Evolutionary conservation across 1,140 invertebrate species (phyloP), one percentile per base, ranked within the genome.

Genomic region (Luehdorfia chinensis): DNA sequence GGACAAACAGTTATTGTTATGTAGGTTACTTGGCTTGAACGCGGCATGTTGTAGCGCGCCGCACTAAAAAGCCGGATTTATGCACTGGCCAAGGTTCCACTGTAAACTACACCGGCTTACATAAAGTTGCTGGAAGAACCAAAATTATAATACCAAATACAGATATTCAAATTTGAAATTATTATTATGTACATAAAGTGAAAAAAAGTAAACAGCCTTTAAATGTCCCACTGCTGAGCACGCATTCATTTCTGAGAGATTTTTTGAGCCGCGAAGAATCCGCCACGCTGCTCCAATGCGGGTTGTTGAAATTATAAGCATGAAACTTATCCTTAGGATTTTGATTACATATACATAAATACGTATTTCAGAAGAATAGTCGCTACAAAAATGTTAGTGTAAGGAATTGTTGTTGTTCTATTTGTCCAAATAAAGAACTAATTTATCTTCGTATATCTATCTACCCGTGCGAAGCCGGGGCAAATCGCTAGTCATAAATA

Each of bases 61-160:
- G 31, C 21, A 52, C 39, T 66, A 62, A 66, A 66, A 30, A 32
- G 48, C 32, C 31, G 37, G 32, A 12, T 66, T 66, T 66, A 66
- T 66, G 62, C 50, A 50, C 53, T 47, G 43, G 47, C 47, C 53
- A 53, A 60, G 50, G 53, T 50, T 60, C 50, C 50, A 28, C 43
- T 43, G 43, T 34, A 37, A 30, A 23, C 34, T 19, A 52, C 25
- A 11, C n/a, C 21, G 23, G 1, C 5, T 4, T 12, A 43, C 21
- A 28, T 43, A 30, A 15, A 43, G 14, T 28, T 2, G 4, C 23
- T 43, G 15, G 39, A 43, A 28, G 25, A 13, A 21, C 8, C 36
- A 2, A 8, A 2, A n/a, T n/a, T n/a, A n/a, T n/a, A 0, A 13
- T 23, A 11, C 8, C 7, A 7, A 19, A n/a, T 1, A 16, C 9